These are phyloP conservation scores for Tipula unca DNA, from an alignment of 2,888 invertebrate genomes.

Conservation along the genomic window DNA sequence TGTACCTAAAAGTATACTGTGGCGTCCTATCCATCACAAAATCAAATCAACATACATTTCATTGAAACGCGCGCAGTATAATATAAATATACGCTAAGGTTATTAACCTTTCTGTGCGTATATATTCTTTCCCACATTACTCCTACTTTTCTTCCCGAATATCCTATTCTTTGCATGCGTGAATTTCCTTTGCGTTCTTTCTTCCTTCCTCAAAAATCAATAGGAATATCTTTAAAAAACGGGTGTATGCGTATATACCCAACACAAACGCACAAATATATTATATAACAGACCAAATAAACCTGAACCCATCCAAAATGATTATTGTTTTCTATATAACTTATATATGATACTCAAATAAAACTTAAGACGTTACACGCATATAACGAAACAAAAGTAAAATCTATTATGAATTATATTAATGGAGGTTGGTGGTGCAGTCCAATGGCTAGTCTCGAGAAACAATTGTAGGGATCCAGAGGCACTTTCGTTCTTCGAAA, in stretches of 20 bases:
- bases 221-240: not conserved
- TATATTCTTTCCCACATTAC: not conserved
- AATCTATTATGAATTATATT: not conserved
- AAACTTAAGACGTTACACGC: conserved; percentile 9
- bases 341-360: not conserved
- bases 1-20: not conserved
- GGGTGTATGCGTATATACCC: not conserved
- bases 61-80: not conserved
- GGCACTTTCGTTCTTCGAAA: not conserved
- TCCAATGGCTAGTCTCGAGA: too few relatives aligned
- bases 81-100: not conserved
- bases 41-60: not conserved
- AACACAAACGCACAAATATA: not conserved
- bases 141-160: not conserved
- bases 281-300: not conserved
- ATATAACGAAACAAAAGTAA: not conserved
- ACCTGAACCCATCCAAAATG: not conserved
- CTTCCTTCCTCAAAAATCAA: not conserved
- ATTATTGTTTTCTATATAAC: not conserved
- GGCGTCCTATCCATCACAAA: not conserved
- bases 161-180: not conserved
- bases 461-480: too few relatives aligned
- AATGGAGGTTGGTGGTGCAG: not conserved
- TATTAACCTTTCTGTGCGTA: not conserved
- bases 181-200: not conserved